Evolutionary conservation across 37 sponge, comb jelly and placozoan species (phyloP), one percentile per base, ranked within the genome.

Genomic region (Hormiphora californensis): DNA sequence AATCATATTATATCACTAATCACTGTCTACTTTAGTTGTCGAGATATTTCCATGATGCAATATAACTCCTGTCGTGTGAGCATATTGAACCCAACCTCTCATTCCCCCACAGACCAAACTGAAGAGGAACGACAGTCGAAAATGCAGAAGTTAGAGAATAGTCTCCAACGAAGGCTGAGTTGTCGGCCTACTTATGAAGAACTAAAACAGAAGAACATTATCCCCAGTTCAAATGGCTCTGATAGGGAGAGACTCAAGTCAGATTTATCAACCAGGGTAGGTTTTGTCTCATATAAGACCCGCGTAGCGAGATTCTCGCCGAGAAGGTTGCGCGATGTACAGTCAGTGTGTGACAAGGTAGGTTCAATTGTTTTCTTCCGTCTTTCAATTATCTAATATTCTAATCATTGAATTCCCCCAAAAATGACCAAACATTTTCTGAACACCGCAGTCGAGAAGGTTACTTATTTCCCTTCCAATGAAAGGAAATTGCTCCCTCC

Each of bases 201-300:
- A 41, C 81, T 73, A 27, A 73, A 36, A 73, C 46, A 73, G 44
- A 73, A 73, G 46, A 73, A 73, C 38, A 73, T 73, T 46, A 21
- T 73, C 8, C 81, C 21, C 1, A 46, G 43, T 3, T 9, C 8
- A 0, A 46, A 73, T 36, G 81, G 43, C 22, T 23, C 17, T 7
- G 17, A 33, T n/a, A 73, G 46, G 22, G 81, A 73, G 25, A 73
- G 43, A 73, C 81, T 73, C 43, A 73, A 73, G 23, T 73, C 81
- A 2, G 81, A 73, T 40, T 28, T 73, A 30, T 33, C 81, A 4
- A 73, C 35, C 3, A 73, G 43, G 81, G 41, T 73, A 40, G n/a
- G n/a, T n/a, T n/a, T n/a, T n/a, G n/a, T n/a, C n/a, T n/a, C 15
- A 49, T 49, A 9, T 49, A 15, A 49, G 53, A 17, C 15, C 9